A percentile compares a stretch with the other conserved stretches of the same genome.
These are phyloP conservation scores for Aphelinus certus DNA, from an alignment of 1,140 invertebrate genomes.

Conservation along the genomic window DNA sequence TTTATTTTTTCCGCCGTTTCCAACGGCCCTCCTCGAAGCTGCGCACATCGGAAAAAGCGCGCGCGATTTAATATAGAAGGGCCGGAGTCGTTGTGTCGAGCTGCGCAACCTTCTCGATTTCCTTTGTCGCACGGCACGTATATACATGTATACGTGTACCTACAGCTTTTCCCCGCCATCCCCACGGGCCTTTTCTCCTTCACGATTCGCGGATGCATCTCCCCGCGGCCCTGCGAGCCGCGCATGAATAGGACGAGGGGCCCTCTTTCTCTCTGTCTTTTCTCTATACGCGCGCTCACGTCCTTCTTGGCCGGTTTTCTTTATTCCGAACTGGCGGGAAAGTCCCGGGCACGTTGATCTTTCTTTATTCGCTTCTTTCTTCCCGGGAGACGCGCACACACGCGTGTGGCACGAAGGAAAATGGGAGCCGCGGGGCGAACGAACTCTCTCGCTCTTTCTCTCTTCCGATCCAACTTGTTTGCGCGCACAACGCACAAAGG, in stretches of 20 bases:
- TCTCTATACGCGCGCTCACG: too few relatives aligned
- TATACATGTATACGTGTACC: too few relatives aligned
- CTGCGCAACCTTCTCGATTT: background rate
- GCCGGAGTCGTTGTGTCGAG: too few relatives aligned
- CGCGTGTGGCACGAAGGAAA: too few relatives aligned
- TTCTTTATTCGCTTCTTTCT: background rate
- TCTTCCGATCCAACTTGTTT: background rate
- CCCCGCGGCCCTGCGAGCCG: background rate
- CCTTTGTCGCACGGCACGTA: slow-evolving; percentile 17
- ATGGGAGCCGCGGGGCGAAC: too few relatives aligned
- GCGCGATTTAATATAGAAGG: background rate
- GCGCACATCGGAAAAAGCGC: background rate
- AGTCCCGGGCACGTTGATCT: slow-evolving; percentile 6
- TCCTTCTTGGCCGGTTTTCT: background rate
- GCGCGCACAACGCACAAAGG: background rate
- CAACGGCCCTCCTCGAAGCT: background rate
- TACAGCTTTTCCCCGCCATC: too few relatives aligned
- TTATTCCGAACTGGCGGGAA: background rate
- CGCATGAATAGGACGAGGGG: background rate
- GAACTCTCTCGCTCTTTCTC: too few relatives aligned
- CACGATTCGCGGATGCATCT: too few relatives aligned
- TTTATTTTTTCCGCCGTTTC: background rate
- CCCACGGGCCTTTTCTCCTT: background rate
- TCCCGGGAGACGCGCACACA: too few relatives aligned
- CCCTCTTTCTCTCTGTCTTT: background rate